These are phyloP conservation scores for Anadara kagoshimensis DNA, from an alignment of 1,140 invertebrate genomes.

Conservation along the genomic window DNA sequence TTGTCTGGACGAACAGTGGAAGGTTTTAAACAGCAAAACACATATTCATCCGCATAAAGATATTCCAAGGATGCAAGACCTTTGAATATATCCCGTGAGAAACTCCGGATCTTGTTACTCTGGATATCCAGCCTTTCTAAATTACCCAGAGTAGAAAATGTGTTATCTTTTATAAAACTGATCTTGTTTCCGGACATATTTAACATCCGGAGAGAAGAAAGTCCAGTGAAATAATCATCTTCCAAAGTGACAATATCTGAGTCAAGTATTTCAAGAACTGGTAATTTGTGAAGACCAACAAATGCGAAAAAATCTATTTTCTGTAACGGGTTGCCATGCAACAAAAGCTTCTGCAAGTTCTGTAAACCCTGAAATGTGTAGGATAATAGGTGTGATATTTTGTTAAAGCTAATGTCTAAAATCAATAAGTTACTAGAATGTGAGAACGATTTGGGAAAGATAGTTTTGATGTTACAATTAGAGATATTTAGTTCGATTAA, in stretches of 20 bases:
- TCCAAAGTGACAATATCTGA: not conserved
- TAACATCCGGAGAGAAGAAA: not conserved
- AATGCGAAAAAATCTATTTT: no score
- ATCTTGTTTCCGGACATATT: not conserved
- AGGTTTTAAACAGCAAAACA: constrained; percentile 48
- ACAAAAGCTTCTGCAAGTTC: no score
- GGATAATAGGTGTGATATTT: no score
- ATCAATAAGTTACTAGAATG: no score
- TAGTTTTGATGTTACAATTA: no score
- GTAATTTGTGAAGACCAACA: no score
- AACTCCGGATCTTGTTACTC: constrained; percentile 26
- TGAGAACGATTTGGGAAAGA: no score
- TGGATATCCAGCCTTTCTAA: constrained; percentile 34
- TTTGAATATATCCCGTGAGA: constrained; percentile 39
- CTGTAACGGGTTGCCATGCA: no score
- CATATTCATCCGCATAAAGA: constrained; percentile 32
- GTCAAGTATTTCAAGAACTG: not conserved
- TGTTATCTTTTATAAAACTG: not conserved
- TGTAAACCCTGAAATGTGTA: no score
- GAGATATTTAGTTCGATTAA: no score
- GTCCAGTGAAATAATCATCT: not conserved
- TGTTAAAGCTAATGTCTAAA: no score
- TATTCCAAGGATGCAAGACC: constrained; percentile 24
- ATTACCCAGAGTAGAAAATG: not conserved
- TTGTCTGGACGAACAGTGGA: constrained; percentile 28